A percentile compares a stretch with the other conserved stretches of the same genome.
These are phyloP conservation scores for Drosophila anceps DNA, from an alignment of 2,888 invertebrate genomes.

Conservation along the genomic window DNA sequence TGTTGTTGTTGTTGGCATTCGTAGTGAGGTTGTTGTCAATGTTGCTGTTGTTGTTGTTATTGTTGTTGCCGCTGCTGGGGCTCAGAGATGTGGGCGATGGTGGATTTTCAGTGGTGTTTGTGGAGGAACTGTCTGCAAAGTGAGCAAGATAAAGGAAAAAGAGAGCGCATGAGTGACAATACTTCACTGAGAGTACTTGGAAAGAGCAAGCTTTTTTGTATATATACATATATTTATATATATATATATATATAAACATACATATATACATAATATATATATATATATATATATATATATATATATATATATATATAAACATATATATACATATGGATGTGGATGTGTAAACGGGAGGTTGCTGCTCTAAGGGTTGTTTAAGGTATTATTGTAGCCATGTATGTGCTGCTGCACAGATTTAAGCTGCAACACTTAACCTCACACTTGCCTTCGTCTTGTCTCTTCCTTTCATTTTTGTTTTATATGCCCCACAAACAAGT, in stretches of 20 bases:
- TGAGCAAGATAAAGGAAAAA: slow-evolving; percentile 68
- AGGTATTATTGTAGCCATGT: slow-evolving; percentile 23
- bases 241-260: neutral
- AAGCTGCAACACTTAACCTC: slow-evolving; percentile 80
- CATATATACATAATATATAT: neutral
- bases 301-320: neutral
- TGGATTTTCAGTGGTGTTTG: slow-evolving; percentile 89
- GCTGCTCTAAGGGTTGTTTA: slow-evolving; percentile 60
- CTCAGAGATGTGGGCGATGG: slow-evolving; percentile 88
- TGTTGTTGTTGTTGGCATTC: slow-evolving; percentile 76
- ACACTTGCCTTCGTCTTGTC: slow-evolving; percentile 70
- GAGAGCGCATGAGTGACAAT: slow-evolving; percentile 65
- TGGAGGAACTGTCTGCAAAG: slow-evolving; percentile 90
- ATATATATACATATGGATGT: neutral
- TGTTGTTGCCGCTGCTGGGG: slow-evolving; percentile 86
- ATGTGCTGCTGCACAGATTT: slow-evolving; percentile 66
- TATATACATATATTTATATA: too few relatives aligned
- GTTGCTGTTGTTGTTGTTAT: slow-evolving; percentile 50
- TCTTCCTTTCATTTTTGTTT: slow-evolving; percentile 32
- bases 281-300: neutral
- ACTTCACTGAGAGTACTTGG: slow-evolving; percentile 20
- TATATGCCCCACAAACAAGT: slow-evolving; percentile 24
- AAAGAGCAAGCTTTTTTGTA: slow-evolving; percentile 45
- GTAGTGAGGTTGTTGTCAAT: slow-evolving; percentile 49
- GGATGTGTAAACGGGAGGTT: slow-evolving; percentile 14